A percentile compares a stretch with the other conserved stretches of the same genome.
Evolutionary conservation across 2,797 vertebrate genomes (phyloP).

Genomic region (Crenichthys baileyi): DNA sequence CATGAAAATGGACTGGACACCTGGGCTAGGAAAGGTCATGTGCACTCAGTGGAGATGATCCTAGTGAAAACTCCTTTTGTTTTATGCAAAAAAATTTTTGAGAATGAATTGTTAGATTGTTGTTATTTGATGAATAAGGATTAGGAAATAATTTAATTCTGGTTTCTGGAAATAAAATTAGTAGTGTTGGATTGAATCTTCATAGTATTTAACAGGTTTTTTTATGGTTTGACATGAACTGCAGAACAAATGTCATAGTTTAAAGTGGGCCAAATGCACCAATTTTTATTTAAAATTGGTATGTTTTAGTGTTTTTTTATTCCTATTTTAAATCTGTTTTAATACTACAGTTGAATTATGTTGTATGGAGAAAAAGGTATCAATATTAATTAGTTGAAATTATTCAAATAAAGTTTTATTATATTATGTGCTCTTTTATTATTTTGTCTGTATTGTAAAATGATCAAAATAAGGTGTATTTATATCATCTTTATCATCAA

Average conservation of each 20-base stretch:
- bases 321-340: background rate
- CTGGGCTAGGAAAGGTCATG: conserved; percentile 51
- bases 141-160: no score
- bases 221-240: no score
- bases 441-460: no score
- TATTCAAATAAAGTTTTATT: no score
- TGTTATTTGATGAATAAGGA: background rate
- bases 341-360: background rate
- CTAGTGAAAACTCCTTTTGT: background rate
- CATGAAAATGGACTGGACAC: conserved; percentile 51
- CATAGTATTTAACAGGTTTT: background rate
- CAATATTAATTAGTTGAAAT: no score
- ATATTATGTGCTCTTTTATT: no score
- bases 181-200: background rate
- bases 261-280: background rate
- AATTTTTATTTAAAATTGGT: background rate
- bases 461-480: no score
- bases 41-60: conserved; percentile 10
- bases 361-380: background rate
- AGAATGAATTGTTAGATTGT: background rate
- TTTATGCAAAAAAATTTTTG: background rate
- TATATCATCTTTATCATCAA: background rate
- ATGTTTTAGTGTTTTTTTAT: background rate
- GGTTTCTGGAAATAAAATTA: no score
- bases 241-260: background rate